phyloP scores from a whole-genome alignment of 2,888 invertebrate genomes.

The Seladonia tumulorum region DNA sequence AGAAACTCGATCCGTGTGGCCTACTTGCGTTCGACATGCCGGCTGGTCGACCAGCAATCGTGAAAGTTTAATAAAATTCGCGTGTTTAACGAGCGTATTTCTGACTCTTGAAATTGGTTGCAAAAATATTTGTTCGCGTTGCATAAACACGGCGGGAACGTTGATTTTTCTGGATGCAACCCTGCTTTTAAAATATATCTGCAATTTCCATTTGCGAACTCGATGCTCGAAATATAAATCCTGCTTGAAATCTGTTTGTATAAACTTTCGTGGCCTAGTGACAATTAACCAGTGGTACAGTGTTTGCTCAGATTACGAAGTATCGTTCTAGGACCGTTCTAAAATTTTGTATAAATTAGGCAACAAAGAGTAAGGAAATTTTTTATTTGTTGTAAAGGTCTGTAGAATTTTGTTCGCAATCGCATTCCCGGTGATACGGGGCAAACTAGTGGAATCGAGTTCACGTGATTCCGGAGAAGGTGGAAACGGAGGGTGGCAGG shows the following conservation, averaged over 20 bases:
- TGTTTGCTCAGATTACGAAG: too few species aligned
- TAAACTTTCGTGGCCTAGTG: not conserved
- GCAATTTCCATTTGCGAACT: not conserved
- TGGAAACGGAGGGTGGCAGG: too few species aligned
- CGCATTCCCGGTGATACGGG: not conserved
- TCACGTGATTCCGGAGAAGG: not conserved
- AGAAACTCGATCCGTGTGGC: not conserved
- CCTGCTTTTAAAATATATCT: not conserved
- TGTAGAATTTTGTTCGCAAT: not conserved
- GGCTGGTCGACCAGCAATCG: not conserved
- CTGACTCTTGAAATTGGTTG: not conserved
- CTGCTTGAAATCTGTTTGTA: not conserved
- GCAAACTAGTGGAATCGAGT: not conserved
- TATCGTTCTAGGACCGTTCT: too few species aligned
- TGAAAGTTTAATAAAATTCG: not conserved
- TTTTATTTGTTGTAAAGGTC: not conserved
- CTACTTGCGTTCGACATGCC: not conserved
- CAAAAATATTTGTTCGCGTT: not conserved
- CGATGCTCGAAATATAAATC: too few species aligned
- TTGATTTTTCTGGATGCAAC: not conserved
- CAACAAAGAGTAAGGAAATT: not conserved
- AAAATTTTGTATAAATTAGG: not conserved
- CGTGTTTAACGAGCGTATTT: not conserved
- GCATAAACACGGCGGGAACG: not conserved
- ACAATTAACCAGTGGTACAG: too few species aligned